These are phyloP conservation scores for Leptocoma aspasia DNA, from an alignment of 2,113 vertebrate species.

Conservation along the genomic window DNA sequence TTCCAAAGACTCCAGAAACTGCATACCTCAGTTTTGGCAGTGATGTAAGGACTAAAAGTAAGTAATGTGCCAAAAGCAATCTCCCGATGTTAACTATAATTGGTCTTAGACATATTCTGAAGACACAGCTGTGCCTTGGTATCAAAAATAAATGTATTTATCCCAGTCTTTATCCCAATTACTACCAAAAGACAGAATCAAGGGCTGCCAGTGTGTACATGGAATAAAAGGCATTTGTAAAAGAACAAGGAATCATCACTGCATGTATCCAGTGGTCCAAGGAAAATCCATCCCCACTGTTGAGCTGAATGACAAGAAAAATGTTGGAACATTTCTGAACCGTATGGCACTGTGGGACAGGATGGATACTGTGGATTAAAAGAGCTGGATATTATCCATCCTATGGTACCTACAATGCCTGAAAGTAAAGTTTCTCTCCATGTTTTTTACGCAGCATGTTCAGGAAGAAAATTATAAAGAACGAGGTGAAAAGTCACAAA, in stretches of 20 bases:
- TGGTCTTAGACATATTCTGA: constrained; percentile 13
- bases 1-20: constrained; percentile 32
- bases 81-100: constrained; percentile 42
- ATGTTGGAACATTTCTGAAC: not conserved
- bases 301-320: not conserved
- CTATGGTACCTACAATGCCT: not conserved
- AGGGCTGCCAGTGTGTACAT: not conserved
- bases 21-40: constrained; percentile 7
- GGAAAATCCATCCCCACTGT: not conserved
- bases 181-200: not conserved
- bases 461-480: not conserved
- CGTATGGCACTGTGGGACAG: not conserved
- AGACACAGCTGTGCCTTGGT: not conserved
- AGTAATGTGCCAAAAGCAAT: constrained; percentile 29
- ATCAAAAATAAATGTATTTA: not conserved
- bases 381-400: not conserved
- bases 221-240: not conserved
- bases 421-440: not conserved
- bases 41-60: constrained; percentile 41
- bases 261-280: accelerated
- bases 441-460: not conserved
- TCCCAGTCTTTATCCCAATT: not conserved
- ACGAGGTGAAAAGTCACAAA: not conserved
- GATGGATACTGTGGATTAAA: not conserved
- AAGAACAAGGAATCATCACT: not conserved